Evolutionary conservation across 2,797 vertebrate species (phyloP), one percentile per base, ranked within the genome.

Genomic region (Tiaroga cobitis): DNA sequence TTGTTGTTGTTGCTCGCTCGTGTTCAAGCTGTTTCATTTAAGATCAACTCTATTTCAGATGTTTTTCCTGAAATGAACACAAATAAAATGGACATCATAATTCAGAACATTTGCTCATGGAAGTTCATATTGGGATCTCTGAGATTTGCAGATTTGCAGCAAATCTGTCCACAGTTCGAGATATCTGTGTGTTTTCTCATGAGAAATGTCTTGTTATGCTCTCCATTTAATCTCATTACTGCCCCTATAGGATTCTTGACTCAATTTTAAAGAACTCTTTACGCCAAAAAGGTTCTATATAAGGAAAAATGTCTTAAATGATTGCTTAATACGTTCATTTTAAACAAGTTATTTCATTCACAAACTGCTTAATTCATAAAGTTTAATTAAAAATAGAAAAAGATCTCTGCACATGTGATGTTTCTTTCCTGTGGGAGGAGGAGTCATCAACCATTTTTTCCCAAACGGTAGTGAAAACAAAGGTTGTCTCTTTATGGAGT

Each of bases 401-500:
- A 63, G 41, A 83, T 83, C 56, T 75, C 15, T 49, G 46, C 69
- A 59, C 37, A 4, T 70, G 80, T 56, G 65, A 63, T 63, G 49
- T 68, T 68, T 65, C 63, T 80, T 81, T 81, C 32, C 32, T 26
- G 24, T 67, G 72, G 32, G 73, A 83, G 24, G 73, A 83, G 24
- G 16, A 73, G 26, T 82, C 46, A 79, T 54, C 49, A 49, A 73
- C 49, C 65, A 24, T 46, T 80, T 77, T 78, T 83, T 54, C 41
- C 41, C 49, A 34, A 86, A 80, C 21, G 80, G 54, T 80, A 39
- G 54, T 90, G 90, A 92, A 90, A 93, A 91, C 91, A 92, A 90
- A 87, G 74, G 90, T 82, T 65, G 43, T 74, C 26, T 86, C 78
- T 86, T 69, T 43, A 87, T 86, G 56, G 85, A 10, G 87, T 84